Base-by-base conservation (phyloP, 2,797 vertebrate genomes). In the Anomalospiza imberbis region DNA sequence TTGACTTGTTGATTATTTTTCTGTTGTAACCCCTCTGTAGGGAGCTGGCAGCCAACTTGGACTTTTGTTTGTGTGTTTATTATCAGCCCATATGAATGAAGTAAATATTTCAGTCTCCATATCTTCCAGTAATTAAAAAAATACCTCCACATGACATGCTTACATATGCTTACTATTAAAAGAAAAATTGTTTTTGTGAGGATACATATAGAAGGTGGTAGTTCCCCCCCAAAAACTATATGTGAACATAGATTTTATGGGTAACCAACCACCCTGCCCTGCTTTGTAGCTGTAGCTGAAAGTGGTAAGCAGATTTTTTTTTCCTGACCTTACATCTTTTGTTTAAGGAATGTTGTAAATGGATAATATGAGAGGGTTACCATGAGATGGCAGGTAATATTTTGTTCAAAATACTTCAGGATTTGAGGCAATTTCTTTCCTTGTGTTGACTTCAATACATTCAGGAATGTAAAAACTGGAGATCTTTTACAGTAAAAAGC, bases 161-260 rank as follows among this genome's bases (percentile, higher is more conserved):
- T 75, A 32, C 32, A 1, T 45, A 5, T 12, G 29, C 29, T 65
- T n/a, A 8, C 29, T 42, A 24, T 81, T 42, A 76, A 77, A 82
- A 84, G 4, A 44, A 14, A 4, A 58, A 20, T 36, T 29, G 17
- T 2, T 76, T 86, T 47, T 28, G 26, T 66, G 47, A 48, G 60
- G 22, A 66, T 24, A 20, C 8, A 7, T 32, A 7, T 2, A 70
- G 55, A 53, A 68, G 9, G 22, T 25, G 34, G 26, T 21, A 28
- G 8, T 16, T 17, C 6, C 12, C 5, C 7, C n/a, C 9, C 0
- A 1, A 6, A 57, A 18, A 10, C 26, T 17, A 4, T 5, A 13
- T 19, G 17, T 16, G 4, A 6, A 7, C 8, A 7, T 14, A 3
- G 10, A 28, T 21, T 38, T 45, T 45, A 2, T 31, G 29, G 54